Base-by-base conservation (phyloP, 2,888 invertebrate genomes). In the Metopia argyrocephala region DNA sequence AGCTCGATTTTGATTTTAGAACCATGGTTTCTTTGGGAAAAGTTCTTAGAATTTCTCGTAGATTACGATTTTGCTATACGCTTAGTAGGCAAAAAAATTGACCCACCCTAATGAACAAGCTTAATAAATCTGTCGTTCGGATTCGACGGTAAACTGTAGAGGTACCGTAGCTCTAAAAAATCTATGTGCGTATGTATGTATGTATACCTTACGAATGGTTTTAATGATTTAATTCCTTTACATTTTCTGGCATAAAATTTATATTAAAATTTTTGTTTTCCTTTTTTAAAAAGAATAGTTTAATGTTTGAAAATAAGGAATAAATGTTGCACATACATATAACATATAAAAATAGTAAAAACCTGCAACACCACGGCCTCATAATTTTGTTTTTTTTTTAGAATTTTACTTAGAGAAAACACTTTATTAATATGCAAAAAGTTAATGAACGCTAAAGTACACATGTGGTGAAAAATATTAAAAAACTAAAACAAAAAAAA, bases 341-440 rank as follows among this genome's bases (percentile, higher is more conserved):
- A 38, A 1, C 15, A 15, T 38, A 2, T 38, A 56, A 54, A n/a
- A 52, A 25, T 2, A 15, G 0, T 23, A 15, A 25, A 7, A 31
- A 38, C 38, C 31, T 65, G 64, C 31, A 20, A 23, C 65, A 65
- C 21, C 31, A 23, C 65, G 50, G 21, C 20, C 38, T 66, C 23
- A 28, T 59, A 21, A 31, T 38, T 31, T 45, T 38, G 52, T 38
- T 45, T 31, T 31, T 31, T 31, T 31, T 31, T 7, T 31, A 12
- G 9, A 18, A 25, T 48, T 48, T 21, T 61, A 31, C 59, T 50
- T 20, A 48, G 25, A 45, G 12, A 66, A 70, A 81, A 81, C 78
- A 81, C 78, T 81, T 81, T 81, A 81, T 81, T 81, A 81, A 81
- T 81, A 81, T 81, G 78, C 74, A 78, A 81, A 80, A 78, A 78